Base-by-base conservation (phyloP, 2,888 invertebrate genomes). In the Scelioninae gen. 2 region DNA sequence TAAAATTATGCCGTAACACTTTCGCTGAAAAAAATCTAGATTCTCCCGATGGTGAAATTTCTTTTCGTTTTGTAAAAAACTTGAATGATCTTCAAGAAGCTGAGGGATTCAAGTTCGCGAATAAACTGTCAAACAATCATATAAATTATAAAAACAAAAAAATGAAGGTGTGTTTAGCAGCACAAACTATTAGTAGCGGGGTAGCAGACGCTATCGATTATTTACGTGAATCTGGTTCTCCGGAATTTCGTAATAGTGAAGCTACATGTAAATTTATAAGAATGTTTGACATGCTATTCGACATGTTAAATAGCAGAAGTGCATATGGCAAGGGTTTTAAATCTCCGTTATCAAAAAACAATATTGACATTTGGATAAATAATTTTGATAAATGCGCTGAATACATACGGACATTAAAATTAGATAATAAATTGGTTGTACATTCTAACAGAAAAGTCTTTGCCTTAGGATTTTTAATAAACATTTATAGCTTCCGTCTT, bases 321-420 rank as follows among this genome's bases (percentile, higher is more conserved):
- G 74, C 76, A 31, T 78, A 71, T 76, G 76, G 70, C 13, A 77
- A 63, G 41, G 74, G 77, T 0, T 79, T 39, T 53, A 77, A 78
- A 37, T 71, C 76, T 48, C 78, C 77, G 1, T 11, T 70, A 3
- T 9, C 39, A n/a, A n/a, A 28, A n/a, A n/a, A 9, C 7, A 39
- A 57, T 28, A 15, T 39, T 18, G 2, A 28, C 0, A 28, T 11
- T 13, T 60, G 35, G 15, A 7, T 18, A 7, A 2, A 35, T 18
- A 33, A 46, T 13, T 46, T 67, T 22, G 0, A 45, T 1, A 15
- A 46, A 2, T 43, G 46, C n/a, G 13, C 18, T 9, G 4, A 16
- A 10, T 60, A 46, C 11, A 46, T 46, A 19, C 33, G 13, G 7
- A 9, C 28, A 31, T 35, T 64, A 43, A 28, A 33, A 10, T n/a